Percentiles rank a stretch among this genome's conserved stretches.
Conservation (phyloP, 2,113 vertebrate species). For the Prunella fulvescens region DNA sequence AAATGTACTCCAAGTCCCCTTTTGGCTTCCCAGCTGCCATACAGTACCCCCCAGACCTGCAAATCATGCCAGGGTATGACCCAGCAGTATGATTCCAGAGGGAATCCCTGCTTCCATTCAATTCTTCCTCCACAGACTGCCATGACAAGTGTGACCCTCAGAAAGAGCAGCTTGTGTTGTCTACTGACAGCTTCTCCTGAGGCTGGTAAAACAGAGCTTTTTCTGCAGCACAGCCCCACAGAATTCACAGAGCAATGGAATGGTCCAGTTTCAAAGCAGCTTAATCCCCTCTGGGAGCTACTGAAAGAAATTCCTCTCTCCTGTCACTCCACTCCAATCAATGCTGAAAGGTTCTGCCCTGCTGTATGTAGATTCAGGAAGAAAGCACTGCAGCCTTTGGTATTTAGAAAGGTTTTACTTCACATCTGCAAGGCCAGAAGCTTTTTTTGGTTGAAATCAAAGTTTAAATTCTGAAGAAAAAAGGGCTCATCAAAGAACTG, state of each 20-base stretch:
- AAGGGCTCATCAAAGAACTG: conserved; percentile 30
- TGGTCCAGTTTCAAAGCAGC: neutral
- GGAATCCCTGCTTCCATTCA: neutral
- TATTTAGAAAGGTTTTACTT: conserved; percentile 18
- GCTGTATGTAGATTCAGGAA: neutral
- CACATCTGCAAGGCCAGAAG: neutral
- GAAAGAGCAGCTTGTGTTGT: neutral
- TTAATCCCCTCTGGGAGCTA: neutral
- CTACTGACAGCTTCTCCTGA: neutral
- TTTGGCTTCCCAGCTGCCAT: neutral
- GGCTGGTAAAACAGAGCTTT: neutral
- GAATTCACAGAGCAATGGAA: neutral
- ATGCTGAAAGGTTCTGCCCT: neutral
- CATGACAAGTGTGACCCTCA: neutral
- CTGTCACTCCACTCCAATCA: neutral
- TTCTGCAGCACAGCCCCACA: neutral
- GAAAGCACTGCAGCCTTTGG: neutral
- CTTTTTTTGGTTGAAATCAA: conserved; percentile 31
- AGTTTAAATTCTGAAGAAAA: conserved; percentile 23
- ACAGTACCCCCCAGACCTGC: neutral
- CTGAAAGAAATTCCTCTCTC: neutral
- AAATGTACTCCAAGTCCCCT: neutral
- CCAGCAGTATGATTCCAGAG: neutral
- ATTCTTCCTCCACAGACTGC: neutral
- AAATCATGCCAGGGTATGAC: neutral